Conservation (phyloP, 2,888 invertebrate species). For the Choreutis nemorana region DNA sequence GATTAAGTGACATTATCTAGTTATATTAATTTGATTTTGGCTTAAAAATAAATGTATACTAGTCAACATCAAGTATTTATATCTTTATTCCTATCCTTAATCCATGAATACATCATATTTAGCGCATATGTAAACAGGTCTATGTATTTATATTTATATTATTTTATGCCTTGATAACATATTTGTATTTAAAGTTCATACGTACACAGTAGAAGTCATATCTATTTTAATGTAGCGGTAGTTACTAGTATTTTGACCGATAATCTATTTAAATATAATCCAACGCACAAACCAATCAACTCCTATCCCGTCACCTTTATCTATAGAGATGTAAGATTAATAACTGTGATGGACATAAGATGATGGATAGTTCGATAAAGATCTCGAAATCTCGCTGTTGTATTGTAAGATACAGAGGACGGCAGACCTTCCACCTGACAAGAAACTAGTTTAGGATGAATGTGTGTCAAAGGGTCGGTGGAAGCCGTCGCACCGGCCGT, state of each 20-base stretch:
- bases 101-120: neutral
- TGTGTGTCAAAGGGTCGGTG: conserved; percentile 58
- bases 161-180: neutral
- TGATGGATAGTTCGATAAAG: conserved; percentile 20
- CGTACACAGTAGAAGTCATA: neutral
- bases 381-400: conserved; percentile 26
- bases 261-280: conserved; percentile 54
- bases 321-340: conserved; percentile 10
- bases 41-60: conserved; percentile 51
- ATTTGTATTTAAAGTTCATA: neutral
- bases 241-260: conserved; percentile 65
- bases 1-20: conserved; percentile 63
- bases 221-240: conserved; percentile 21
- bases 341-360: conserved; percentile 17
- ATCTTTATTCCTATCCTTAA: conserved; percentile 4
- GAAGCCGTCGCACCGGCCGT: conserved; percentile 29
- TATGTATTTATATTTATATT: neutral
- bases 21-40: conserved; percentile 59
- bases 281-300: conserved; percentile 48
- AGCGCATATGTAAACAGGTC: neutral
- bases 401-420: conserved; percentile 16
- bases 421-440: conserved; percentile 20
- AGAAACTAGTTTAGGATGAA: conserved; percentile 46
- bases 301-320: conserved; percentile 18
- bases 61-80: conserved; percentile 54